Percentiles rank a stretch among this genome's conserved stretches.
Evolutionary conservation across 2,797 vertebrate species (phyloP).

Genomic region (Adrianichthys oophorus): DNA sequence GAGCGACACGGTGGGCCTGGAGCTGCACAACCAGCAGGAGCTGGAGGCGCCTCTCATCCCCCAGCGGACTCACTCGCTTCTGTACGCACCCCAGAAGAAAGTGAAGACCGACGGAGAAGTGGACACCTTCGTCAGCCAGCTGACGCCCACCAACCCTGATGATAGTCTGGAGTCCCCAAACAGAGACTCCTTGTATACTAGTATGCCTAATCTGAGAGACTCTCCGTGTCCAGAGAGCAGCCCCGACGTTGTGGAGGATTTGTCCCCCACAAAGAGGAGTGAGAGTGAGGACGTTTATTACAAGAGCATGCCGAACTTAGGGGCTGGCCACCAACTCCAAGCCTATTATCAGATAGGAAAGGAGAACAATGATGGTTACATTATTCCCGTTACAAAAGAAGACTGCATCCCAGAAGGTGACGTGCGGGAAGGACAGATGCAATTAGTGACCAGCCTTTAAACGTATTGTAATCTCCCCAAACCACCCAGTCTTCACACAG

Average conservation of each 20-base stretch:
- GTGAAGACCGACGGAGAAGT: constrained; percentile 83
- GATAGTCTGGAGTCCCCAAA: constrained; percentile 93
- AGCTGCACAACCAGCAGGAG: constrained; percentile 87
- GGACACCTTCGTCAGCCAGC: constrained; percentile 87
- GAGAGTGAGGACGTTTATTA: constrained; percentile 97
- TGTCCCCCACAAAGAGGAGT: constrained; percentile 91
- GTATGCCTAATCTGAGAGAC: constrained; percentile 98
- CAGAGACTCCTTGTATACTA: constrained; percentile 98
- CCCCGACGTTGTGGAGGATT: constrained; percentile 89
- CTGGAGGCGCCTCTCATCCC: constrained; percentile 97
- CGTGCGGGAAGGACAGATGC: constrained; percentile 99
- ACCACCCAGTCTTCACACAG: constrained; percentile 16
- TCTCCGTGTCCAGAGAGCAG: constrained; percentile 92
- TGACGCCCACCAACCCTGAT: constrained; percentile 86
- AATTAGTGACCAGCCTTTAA: constrained; percentile 99
- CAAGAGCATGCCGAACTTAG: constrained; percentile 99
- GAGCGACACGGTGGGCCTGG: constrained; percentile 79
- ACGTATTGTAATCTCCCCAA: constrained; percentile 77
- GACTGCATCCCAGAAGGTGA: constrained; percentile 93
- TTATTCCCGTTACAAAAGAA: constrained; percentile 95
- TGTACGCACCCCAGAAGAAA: constrained; percentile 97
- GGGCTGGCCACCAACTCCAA: constrained; percentile 91
- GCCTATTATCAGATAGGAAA: constrained; percentile 97
- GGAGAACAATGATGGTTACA: constrained; percentile 94
- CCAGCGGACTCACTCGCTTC: constrained; percentile 99